A percentile compares a stretch with the other conserved stretches of the same genome.
Conservation (phyloP, 1,140 invertebrate species). For the Hesperophylax magnus region DNA sequence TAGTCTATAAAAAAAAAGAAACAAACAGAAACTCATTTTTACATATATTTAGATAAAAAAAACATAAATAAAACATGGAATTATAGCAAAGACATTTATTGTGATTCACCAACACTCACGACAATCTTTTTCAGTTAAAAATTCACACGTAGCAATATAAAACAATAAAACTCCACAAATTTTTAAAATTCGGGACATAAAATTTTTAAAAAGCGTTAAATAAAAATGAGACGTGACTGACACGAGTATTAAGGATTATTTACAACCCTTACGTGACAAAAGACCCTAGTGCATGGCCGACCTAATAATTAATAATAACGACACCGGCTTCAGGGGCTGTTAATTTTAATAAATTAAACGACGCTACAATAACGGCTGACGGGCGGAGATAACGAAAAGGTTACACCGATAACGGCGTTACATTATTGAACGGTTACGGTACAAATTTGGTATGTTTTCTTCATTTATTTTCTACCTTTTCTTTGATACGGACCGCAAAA, state of each 20-base stretch:
- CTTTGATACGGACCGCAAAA: too few species aligned
- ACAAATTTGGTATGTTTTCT: too few species aligned
- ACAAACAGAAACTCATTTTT: too few species aligned
- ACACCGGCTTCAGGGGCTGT: slow-evolving; percentile 28
- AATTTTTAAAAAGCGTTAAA: slow-evolving; percentile 51
- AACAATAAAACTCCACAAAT: slow-evolving; percentile 5
- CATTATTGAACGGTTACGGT: slow-evolving; percentile 13
- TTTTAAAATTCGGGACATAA: slow-evolving; percentile 21
- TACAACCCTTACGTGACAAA: slow-evolving; percentile 57
- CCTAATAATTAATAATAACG: slow-evolving; percentile 52
- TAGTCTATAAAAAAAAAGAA: too few species aligned
- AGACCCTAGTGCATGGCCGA: slow-evolving; percentile 50
- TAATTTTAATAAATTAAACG: slow-evolving; percentile 58
- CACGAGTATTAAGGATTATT: slow-evolving; percentile 57
- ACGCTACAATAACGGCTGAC: slow-evolving; percentile 53
- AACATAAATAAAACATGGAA: too few species aligned
- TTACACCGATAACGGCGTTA: slow-evolving; percentile 24
- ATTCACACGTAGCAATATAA: not conserved
- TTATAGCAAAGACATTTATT: too few species aligned
- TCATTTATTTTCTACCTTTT: too few species aligned
- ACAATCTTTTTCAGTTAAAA: too few species aligned
- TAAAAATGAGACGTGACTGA: slow-evolving; percentile 45
- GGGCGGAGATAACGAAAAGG: slow-evolving; percentile 47
- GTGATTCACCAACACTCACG: too few species aligned
- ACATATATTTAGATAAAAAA: too few species aligned